Base-by-base conservation (phyloP, 2,797 vertebrate genomes). In the Pseudomugil tenellus region DNA sequence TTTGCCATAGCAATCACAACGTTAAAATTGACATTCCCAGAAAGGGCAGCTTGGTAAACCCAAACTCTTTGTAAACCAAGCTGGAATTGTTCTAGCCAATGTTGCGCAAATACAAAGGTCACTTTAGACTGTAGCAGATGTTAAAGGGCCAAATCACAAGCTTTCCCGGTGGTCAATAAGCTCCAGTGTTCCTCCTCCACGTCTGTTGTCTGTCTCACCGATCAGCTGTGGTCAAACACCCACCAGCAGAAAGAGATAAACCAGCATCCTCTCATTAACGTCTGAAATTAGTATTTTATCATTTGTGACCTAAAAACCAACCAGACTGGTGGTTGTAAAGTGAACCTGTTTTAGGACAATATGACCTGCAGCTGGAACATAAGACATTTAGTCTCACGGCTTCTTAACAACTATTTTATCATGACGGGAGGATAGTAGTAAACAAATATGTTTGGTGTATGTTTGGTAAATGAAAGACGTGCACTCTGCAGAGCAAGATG, bases 81-180 rank as follows among this genome's bases (percentile, higher is more conserved):
- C 31, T 16, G 26, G 32, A 41, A 35, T 0, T n/a, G 9, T 55
- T 74, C 32, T 58, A 63, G 17, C 60, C 64, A 54, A 52, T 72
- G 58, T 56, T 63, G 46, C 49, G 64, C 68, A 49, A 51, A 43
- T 19, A 71, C 80, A 87, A 84, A 86, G 83, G 83, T 87, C 85
- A 64, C 43, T 61, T 51, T 35, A 32, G 63, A 81, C 57, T 75
- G 66, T 51, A 79, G 28, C 77, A 82, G 71, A 89, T 81, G 84
- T 79, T 70, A 78, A 82, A 83, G 78, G 83, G 81, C 72, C 87
- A 87, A 76, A 76, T 85, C 74, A 71, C 85, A 74, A 66, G 72
- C 63, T 26, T 41, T 55, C n/a, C 58, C 16, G 29, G 17, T 26
- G 5, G 13, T 86, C 79, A 89, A 87, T 74, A 25, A 64, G 69